These are phyloP conservation scores for Crocuta crocuta DNA, from an alignment of 2,113 vertebrate species.

Conservation along the genomic window DNA sequence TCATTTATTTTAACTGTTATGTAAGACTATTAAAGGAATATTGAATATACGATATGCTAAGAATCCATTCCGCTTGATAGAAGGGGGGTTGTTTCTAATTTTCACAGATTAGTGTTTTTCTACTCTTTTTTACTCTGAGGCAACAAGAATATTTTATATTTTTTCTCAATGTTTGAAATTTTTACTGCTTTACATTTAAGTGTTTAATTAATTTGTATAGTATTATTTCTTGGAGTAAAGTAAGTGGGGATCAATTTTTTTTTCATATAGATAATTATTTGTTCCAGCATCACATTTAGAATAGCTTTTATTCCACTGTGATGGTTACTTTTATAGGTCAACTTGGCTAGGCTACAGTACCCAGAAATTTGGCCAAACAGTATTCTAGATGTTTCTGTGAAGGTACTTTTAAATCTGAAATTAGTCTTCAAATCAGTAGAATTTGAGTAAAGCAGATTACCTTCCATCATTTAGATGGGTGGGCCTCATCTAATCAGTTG, in stretches of 20 bases:
- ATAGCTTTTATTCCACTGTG: not conserved
- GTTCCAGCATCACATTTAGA: not conserved
- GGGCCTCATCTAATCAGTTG: not conserved
- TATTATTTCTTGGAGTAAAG: not conserved
- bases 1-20: not conserved
- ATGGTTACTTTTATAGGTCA: not conserved
- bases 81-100: not conserved
- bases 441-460: not conserved
- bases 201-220: not conserved
- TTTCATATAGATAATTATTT: not conserved
- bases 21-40: not conserved
- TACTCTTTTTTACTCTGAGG: not conserved
- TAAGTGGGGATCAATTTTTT: not conserved
- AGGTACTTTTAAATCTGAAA: not conserved
- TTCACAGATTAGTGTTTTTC: not conserved
- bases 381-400: not conserved
- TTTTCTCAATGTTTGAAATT: not conserved
- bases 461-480: not conserved
- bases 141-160: not conserved
- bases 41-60: not conserved
- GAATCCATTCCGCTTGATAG: not conserved
- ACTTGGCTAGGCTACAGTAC: not conserved
- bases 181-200: not conserved
- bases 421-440: not conserved
- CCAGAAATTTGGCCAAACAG: not conserved